These are phyloP conservation scores for Ailurus styani DNA, from an alignment of 2,113 vertebrate species.

Conservation along the genomic window DNA sequence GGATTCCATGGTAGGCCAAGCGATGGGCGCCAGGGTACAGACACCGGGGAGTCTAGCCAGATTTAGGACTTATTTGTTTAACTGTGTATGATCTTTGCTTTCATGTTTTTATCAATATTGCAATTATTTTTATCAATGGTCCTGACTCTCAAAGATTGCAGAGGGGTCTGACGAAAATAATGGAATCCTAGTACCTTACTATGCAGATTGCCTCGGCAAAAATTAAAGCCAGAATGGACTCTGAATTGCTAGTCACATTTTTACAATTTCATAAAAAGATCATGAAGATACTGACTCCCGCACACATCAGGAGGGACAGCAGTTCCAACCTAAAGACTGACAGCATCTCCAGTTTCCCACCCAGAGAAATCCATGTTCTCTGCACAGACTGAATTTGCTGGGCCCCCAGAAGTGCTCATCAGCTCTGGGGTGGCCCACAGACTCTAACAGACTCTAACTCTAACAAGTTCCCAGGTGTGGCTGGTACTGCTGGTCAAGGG, in stretches of 20 bases:
- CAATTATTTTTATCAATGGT: background rate
- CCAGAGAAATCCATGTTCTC: accelerated
- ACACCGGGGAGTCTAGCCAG: accelerated
- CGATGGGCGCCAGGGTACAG: accelerated
- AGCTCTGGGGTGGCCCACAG: too few relatives aligned
- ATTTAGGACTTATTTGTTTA: background rate
- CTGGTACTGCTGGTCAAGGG: background rate
- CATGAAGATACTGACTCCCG: accelerated
- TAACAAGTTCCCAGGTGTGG: background rate
- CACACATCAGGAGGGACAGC: accelerated
- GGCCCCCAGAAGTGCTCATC: accelerated
- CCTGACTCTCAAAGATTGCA: background rate
- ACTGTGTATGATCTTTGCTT: background rate
- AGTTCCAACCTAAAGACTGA: too few relatives aligned
- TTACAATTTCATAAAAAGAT: background rate
- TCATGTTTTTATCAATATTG: background rate
- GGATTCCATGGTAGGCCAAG: background rate
- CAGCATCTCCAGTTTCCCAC: background rate
- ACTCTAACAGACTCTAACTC: background rate
- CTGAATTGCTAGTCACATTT: background rate
- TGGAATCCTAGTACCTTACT: background rate
- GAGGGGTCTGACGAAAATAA: background rate
- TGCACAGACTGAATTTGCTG: accelerated
- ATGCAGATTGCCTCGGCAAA: background rate
- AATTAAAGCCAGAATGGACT: background rate